Base-by-base conservation (phyloP, 2,797 vertebrate species). In the Urophycis tenuis region DNA sequence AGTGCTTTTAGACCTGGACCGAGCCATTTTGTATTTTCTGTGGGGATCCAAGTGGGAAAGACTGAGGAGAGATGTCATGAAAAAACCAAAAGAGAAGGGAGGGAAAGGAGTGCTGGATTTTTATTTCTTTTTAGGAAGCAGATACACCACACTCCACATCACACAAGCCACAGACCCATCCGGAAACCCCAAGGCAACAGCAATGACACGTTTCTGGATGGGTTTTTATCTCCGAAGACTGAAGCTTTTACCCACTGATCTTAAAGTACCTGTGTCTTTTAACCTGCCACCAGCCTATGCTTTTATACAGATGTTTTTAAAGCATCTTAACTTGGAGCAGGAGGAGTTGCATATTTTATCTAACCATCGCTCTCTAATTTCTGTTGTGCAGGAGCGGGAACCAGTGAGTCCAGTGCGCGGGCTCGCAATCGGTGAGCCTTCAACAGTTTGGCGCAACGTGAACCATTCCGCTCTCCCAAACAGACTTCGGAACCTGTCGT, bases 351-450 rank as follows among this genome's bases (percentile, higher is more conserved):
- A 45, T 30, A 9, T 74, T 74, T 74, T 45, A 45, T 36, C 25
- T 8, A 30, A 74, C 72, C 72, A 73, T 31, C 70, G 30, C 31
- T 64, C 30, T 32, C 1, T 79, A 9, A 2, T 77, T 9, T 25
- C 71, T 30, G 6, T 72, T 67, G 32, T 78, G 6, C 80, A 81
- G 80, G 76, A 78, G 5, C 30, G 60, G 25, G 80, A 78, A 31
- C 1, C 9, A 34, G 29, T 79, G 72, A 36, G 39, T 64, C 39
- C 10, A 14, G 8, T 78, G 3, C 72, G 17, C 3, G 60, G 80
- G 35, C 77, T 79, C 33, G 41, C 32, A 5, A 0, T 74, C 6
- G 30, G 11, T 14, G 76, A 78, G 76, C 71, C 76, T 29, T 9
- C 35, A 49, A 9, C 45, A 32, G 76, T 72, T 8, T 79, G 79